A percentile compares a stretch with the other conserved stretches of the same genome.
Conservation (phyloP, 2,113 vertebrate species). For the Scartelaos histophorus region DNA sequence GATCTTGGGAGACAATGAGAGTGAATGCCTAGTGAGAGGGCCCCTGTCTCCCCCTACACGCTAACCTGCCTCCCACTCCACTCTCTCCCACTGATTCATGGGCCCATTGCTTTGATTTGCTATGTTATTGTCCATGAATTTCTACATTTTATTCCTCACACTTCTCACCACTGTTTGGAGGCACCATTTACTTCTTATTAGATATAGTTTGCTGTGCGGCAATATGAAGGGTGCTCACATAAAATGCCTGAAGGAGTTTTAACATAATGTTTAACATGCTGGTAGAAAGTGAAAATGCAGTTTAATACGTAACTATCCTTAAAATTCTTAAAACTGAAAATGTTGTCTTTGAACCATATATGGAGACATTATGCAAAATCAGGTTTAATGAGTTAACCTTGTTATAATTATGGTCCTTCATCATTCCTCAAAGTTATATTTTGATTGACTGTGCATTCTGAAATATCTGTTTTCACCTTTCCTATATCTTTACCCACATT, state of each 20-base stretch:
- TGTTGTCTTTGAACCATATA: too few relatives aligned
- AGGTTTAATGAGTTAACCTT: too few relatives aligned
- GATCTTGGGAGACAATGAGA: conserved; percentile 71
- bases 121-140: conserved; percentile 56
- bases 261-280: background rate
- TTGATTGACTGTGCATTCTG: too few relatives aligned
- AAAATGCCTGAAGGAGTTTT: background rate
- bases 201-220: background rate
- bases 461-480: too few relatives aligned
- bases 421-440: too few relatives aligned
- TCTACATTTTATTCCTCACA: conserved; percentile 35
- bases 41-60: background rate
- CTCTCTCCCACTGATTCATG: conserved; percentile 54
- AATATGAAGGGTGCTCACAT: background rate
- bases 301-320: background rate
- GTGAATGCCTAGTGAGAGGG: conserved; percentile 40
- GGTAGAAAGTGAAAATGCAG: background rate
- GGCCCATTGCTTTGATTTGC: conserved; percentile 55
- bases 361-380: too few relatives aligned
- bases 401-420: too few relatives aligned
- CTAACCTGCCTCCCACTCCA: conserved; percentile 43
- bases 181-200: conserved; percentile 33
- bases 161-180: conserved; percentile 8
- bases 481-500: too few relatives aligned
- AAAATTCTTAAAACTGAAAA: background rate